Conservation (phyloP, 2,113 vertebrate species). For the Leucopsar rothschildi region DNA sequence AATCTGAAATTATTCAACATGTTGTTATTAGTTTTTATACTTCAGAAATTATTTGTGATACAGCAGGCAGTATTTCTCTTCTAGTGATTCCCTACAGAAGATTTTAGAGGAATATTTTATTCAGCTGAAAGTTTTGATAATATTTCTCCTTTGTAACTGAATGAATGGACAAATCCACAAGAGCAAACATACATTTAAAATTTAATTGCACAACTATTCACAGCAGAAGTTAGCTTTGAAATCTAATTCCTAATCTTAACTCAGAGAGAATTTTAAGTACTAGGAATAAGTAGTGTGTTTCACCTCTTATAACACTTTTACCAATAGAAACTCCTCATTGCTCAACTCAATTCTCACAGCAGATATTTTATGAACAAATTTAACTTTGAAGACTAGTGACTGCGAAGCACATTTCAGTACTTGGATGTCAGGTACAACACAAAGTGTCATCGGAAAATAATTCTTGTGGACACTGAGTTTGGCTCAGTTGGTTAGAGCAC, state of each 20-base stretch:
- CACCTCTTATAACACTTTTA: not conserved
- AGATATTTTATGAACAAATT: not conserved
- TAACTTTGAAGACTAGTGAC: not conserved
- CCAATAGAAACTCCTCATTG: not conserved
- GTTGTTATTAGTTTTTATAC: not conserved
- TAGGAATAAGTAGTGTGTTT: not conserved
- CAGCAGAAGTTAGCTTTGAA: not conserved
- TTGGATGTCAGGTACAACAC: not conserved
- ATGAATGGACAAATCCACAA: not conserved
- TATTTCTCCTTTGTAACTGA: not conserved
- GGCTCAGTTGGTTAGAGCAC: not conserved
- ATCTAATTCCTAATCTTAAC: not conserved
- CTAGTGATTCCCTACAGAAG: not conserved
- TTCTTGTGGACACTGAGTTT: not conserved
- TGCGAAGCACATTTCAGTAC: not conserved
- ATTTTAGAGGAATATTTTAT: slow-evolving; percentile 1
- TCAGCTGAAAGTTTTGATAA: not conserved
- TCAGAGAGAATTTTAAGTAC: not conserved
- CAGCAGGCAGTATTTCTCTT: not conserved
- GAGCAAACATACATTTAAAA: not conserved
- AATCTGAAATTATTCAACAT: not conserved
- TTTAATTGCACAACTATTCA: not conserved
- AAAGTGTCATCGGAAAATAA: not conserved
- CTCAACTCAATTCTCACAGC: not conserved
- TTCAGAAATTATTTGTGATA: not conserved